Conservation (phyloP, 2,113 vertebrate species). For the Rhinichthys klamathensis region DNA sequence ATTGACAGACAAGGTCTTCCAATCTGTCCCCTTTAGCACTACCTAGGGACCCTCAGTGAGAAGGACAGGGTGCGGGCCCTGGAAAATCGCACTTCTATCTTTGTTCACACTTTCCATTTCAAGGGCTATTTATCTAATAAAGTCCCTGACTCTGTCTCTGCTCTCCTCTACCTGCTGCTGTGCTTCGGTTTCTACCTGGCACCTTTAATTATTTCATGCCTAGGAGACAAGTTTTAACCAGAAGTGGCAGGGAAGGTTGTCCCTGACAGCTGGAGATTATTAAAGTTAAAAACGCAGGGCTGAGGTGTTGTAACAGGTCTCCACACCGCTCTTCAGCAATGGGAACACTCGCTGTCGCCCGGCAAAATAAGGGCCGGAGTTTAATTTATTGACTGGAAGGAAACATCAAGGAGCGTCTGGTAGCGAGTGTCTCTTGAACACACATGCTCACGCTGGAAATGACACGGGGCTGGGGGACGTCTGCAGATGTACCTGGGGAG, state of each 20-base stretch:
- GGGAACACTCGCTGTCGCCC: slow-evolving; percentile 25
- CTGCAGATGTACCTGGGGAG: slow-evolving; percentile 55
- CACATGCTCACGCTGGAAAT: slow-evolving; percentile 34
- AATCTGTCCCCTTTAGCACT: slow-evolving; percentile 64
- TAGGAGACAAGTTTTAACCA: slow-evolving; percentile 66
- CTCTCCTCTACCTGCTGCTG: slow-evolving; percentile 45
- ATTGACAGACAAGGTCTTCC: slow-evolving; percentile 57
- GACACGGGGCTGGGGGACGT: slow-evolving; percentile 53
- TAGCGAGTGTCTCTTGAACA: slow-evolving; percentile 23
- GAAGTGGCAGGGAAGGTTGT: slow-evolving; percentile 62
- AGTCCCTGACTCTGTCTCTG: slow-evolving; percentile 56
- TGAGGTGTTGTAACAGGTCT: slow-evolving; percentile 60
- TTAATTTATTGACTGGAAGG: slow-evolving; percentile 58
- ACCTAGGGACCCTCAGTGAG: slow-evolving; percentile 59
- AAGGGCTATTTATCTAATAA: slow-evolving; percentile 65
- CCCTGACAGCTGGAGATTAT: slow-evolving; percentile 64
- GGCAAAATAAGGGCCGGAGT: slow-evolving; percentile 43
- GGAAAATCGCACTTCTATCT: slow-evolving; percentile 55
- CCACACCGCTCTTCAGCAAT: slow-evolving; percentile 30
- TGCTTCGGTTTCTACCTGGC: slow-evolving; percentile 53
- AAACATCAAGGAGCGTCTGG: slow-evolving; percentile 50
- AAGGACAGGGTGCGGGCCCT: slow-evolving; percentile 48
- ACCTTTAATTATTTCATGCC: slow-evolving; percentile 67
- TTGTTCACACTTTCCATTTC: slow-evolving; percentile 63
- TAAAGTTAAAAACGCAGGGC: slow-evolving; percentile 58